Evolutionary conservation across 2,113 vertebrate species (phyloP).

Genomic region (Uria aalge): DNA sequence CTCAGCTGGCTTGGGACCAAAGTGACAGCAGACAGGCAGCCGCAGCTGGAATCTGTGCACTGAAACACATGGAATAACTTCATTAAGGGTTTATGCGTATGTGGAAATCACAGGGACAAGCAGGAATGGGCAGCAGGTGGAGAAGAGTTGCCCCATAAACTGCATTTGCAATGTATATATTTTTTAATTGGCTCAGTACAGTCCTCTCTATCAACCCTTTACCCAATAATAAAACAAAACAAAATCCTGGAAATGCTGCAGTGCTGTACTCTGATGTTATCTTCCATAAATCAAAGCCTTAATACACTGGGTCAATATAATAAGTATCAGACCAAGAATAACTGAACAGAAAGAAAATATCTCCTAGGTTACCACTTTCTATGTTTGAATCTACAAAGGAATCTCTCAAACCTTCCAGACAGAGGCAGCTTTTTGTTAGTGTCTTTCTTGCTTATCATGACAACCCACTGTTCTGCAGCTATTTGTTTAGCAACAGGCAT

Average conservation of each 20-base stretch:
- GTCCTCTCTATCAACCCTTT: not conserved
- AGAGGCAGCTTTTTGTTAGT: conserved; percentile 33
- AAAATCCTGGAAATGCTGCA: not conserved
- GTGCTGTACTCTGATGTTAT: not conserved
- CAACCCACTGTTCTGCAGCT: conserved; percentile 20
- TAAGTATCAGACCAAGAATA: not conserved
- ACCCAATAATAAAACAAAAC: not conserved
- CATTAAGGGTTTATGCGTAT: not conserved
- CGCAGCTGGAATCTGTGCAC: not conserved
- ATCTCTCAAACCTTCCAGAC: not conserved
- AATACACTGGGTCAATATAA: not conserved
- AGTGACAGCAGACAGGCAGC: not conserved
- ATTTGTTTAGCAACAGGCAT: conserved; percentile 50
- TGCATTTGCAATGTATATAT: not conserved
- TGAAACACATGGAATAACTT: not conserved
- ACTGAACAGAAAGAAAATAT: conserved; percentile 10
- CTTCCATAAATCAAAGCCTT: not conserved
- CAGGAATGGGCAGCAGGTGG: not conserved
- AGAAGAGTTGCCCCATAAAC: not conserved
- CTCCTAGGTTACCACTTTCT: conserved; percentile 40
- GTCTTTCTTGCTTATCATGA: conserved; percentile 23
- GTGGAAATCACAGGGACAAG: rapidly evolving
- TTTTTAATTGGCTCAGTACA: not conserved
- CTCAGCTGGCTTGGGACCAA: not conserved
- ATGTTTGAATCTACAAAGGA: conserved; percentile 8